Evolutionary conservation across 2,797 vertebrate genomes (phyloP).

Genomic region (Rhabdomys pumilio): DNA sequence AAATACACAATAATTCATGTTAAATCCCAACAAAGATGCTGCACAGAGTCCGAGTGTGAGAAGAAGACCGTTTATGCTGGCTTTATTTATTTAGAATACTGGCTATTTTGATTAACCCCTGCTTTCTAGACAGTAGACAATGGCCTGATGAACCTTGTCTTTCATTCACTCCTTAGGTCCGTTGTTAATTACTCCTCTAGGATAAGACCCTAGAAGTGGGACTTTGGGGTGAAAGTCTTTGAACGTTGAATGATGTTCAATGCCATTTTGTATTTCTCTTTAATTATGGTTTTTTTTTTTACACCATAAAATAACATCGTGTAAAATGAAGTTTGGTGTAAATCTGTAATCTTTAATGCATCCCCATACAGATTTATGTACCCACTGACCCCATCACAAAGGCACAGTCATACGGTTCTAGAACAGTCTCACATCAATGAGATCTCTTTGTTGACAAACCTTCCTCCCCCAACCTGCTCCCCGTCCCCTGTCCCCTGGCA

Average conservation of each 20-base stretch:
- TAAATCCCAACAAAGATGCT: not conserved
- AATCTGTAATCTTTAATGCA: not conserved
- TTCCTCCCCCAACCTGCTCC: fast-evolving
- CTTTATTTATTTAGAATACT: no score
- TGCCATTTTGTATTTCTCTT: not conserved
- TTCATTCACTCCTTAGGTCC: not conserved
- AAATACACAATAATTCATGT: not conserved
- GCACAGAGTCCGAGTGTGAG: not conserved
- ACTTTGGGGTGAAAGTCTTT: not conserved
- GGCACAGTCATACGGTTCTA: no score
- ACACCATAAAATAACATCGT: not conserved
- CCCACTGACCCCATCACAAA: not conserved
- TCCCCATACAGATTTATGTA: not conserved
- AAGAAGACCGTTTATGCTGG: not conserved
- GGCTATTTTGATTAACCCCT: not conserved
- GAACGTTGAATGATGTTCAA: not conserved
- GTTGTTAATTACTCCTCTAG: not conserved
- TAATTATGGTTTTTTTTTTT: not conserved
- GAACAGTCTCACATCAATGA: not conserved
- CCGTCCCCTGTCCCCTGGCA: not conserved
- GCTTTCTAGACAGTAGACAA: not conserved
- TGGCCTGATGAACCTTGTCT: not conserved
- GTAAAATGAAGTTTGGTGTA: not conserved
- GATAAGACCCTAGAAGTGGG: not conserved
- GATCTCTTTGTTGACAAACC: not conserved